phyloP scores from a whole-genome alignment of 2,113 vertebrate species.

The Takifugu bimaculatus region DNA sequence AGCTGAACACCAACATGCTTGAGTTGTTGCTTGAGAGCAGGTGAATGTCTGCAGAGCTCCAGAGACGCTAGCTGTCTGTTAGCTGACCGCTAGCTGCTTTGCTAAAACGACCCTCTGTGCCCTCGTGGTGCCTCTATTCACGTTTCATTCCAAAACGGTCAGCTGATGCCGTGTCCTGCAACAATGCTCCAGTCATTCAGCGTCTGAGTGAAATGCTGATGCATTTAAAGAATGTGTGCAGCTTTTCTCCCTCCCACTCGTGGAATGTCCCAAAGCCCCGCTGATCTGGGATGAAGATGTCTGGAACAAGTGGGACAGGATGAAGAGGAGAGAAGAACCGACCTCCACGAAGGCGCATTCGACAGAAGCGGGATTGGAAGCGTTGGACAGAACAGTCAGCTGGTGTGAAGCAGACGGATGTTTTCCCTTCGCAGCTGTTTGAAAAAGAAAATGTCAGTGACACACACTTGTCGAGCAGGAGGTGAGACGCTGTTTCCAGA shows the following conservation, averaged over 20 bases:
- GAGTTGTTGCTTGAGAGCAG: too few relatives aligned
- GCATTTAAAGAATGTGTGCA: conserved; percentile 29
- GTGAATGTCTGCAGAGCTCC: too few relatives aligned
- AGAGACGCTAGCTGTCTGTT: too few relatives aligned
- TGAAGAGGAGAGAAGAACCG: too few relatives aligned
- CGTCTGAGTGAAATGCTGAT: not conserved
- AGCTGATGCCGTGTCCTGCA: not conserved
- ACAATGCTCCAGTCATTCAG: conserved; percentile 22
- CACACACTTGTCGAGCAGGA: conserved; percentile 27
- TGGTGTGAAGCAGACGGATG: not conserved
- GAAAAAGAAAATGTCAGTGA: conserved; percentile 4
- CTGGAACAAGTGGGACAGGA: too few relatives aligned
- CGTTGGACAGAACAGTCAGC: too few relatives aligned
- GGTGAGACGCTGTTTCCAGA: conserved; percentile 46
- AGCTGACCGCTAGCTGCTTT: too few relatives aligned
- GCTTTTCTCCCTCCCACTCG: not conserved
- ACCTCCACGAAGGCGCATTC: too few relatives aligned
- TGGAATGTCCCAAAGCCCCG: too few relatives aligned
- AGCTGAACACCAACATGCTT: too few relatives aligned
- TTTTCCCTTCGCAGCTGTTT: conserved; percentile 2
- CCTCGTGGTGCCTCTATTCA: not conserved
- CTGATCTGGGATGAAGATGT: too few relatives aligned
- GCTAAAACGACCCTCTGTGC: not conserved
- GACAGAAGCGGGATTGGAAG: too few relatives aligned
- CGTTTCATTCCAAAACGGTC: conserved; percentile 21